Base-by-base conservation (phyloP, 2,888 invertebrate genomes). In the Cheilosia urbana region DNA sequence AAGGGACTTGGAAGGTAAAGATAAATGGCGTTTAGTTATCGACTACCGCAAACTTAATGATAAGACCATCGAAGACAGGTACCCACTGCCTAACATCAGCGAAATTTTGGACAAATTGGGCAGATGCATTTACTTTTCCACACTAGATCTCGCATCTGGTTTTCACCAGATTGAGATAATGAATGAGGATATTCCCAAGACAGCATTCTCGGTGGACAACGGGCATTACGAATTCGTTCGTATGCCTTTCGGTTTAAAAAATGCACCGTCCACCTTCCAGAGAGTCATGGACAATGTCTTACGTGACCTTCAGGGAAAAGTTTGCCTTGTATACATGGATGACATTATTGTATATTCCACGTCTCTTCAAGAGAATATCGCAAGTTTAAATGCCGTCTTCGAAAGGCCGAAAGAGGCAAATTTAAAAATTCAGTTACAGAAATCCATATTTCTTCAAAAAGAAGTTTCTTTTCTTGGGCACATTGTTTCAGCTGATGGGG, bases 391-490 rank as follows among this genome's bases (percentile, higher is more conserved):
- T 90, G 91, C 73, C 90, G 91, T 88, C 13, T 75, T 80, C 19
- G 11, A 68, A 47, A 62, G 17, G 37, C 42, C 75, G 27, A 68
- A 53, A 49, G 37, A 45, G 3, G n/a, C 47, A 13, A 75, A 80
- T 49, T 34, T 80, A 13, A 55, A 90, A 89, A 73, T 84, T 88
- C 17, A 87, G 87, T 2, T 89, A 88, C 88, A 89, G 30, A 89
- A 90, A 75, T 88, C 73, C 2, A 85, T 89, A 82, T 90, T 89
- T 69, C 62, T 89, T 7, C 45, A 71, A 13, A 88, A 88, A 47
- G 87, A 89, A 87, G 87, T 90, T 0, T 83, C 85, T 21, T 91
- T 88, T 78, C 71, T 91, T 15, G 90, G 91, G 5, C 90, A 90
- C 60, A 69, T 91, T 11, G 87, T 91, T 13, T 88, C 90, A 5